Base-by-base conservation (phyloP, 2,888 invertebrate genomes). In the Cosmopolites sordidus region DNA sequence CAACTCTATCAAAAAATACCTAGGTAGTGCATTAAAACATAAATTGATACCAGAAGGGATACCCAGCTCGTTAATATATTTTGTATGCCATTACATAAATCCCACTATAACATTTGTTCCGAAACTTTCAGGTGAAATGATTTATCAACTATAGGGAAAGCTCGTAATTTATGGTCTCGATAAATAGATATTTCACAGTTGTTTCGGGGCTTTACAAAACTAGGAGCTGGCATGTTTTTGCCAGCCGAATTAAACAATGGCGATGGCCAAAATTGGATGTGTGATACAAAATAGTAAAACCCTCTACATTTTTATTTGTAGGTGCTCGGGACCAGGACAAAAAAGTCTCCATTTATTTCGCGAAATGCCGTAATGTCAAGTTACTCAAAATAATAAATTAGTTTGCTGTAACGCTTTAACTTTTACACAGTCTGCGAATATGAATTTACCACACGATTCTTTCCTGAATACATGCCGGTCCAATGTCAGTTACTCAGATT, bases 131-230 rank as follows among this genome's bases (percentile, higher is more conserved):
- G 40, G 40, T 40, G 29, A 47, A 47, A 47, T 47, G 39, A 39
- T 47, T 47, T 47, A 47, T 39, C 15, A 16, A 39, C 47, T 38
- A 14, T 33, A 33, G 33, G 27, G 27, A 39, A 27, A 27, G 47
- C 47, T 11, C 39, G 47, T 40, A 39, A 47, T 39, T 47, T 39
- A 14, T 16, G 27, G 11, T 3, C 11, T 33, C 47, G 47, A 39
- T 47, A 47, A 47, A 47, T 29, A 37, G 39, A 22, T 47, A 47
- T 47, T 47, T 46, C 29, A 15, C 40, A 27, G 47, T 27, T 47
- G 47, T 47, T 47, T 39, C 16, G 18, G n/a, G 18, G 16, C 40
- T 39, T 15, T 3, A 47, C 47, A 16, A 40, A 46, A 47, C 47
- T 39, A 39, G 14, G 11, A 22, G 39, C 39, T 14, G 38, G n/a